Evolutionary conservation across 2,888 invertebrate genomes (phyloP).

Genomic region (Tenthredo livida): DNA sequence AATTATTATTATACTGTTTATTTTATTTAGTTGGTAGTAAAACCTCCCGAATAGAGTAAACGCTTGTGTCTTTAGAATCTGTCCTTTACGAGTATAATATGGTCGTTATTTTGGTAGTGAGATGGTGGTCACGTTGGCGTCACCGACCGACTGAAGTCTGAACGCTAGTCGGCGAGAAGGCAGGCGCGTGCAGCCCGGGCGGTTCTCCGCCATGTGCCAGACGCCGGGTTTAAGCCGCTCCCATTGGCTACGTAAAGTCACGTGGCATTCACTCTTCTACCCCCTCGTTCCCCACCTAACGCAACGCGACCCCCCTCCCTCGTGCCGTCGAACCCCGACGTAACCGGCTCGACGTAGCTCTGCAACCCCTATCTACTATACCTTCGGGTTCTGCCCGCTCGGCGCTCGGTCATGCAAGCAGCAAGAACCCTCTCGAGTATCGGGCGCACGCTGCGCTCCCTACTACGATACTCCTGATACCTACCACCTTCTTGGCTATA

Average conservation of each 20-base stretch:
- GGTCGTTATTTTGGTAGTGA: constrained; percentile 51
- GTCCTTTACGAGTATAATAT: constrained; percentile 45
- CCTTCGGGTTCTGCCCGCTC: constrained; percentile 41
- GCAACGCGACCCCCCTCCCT: constrained; percentile 64
- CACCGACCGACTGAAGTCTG: constrained; percentile 76
- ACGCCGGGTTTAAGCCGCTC: constrained; percentile 58
- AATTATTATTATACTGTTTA: background rate
- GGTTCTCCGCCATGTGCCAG: constrained; percentile 67
- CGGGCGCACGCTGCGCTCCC: constrained; percentile 42
- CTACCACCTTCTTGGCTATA: constrained; percentile 15
- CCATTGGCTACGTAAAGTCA: constrained; percentile 70
- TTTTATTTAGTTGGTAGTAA: background rate
- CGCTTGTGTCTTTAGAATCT: constrained; percentile 24
- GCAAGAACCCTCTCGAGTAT: constrained; percentile 35
- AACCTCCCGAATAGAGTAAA: constrained; percentile 5
- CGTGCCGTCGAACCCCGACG: constrained; percentile 63
- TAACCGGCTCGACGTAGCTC: constrained; percentile 52
- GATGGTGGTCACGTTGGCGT: constrained; percentile 64
- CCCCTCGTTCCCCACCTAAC: constrained; percentile 62
- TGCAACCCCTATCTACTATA: constrained; percentile 40
- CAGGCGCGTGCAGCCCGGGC: constrained; percentile 80
- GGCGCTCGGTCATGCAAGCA: constrained; percentile 43
- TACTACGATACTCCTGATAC: constrained; percentile 11
- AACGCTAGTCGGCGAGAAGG: constrained; percentile 73
- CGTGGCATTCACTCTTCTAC: constrained; percentile 64